Conservation (phyloP, 2,113 vertebrate species). For the Thunnus thynnus region DNA sequence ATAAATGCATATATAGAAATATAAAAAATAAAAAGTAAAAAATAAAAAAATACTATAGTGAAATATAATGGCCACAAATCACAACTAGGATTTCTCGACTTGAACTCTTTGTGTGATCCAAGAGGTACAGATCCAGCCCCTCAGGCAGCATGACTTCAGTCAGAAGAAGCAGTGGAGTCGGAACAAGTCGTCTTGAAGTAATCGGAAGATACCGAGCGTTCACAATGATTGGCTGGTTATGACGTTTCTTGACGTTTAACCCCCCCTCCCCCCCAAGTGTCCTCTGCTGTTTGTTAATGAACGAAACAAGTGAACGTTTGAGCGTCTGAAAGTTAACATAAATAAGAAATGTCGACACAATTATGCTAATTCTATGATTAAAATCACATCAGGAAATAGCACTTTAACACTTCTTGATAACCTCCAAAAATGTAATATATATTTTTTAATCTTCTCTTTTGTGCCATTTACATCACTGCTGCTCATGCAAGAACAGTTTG, state of each 20-base stretch:
- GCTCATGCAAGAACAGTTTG: constrained; percentile 23
- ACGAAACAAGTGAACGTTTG: constrained; percentile 18
- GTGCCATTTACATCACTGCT: constrained; percentile 31
- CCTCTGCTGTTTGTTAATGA: neutral
- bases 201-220: constrained; percentile 31
- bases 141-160: constrained; percentile 29
- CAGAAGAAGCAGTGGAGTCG: constrained; percentile 27
- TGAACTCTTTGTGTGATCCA: constrained; percentile 61
- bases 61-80: constrained; percentile 80
- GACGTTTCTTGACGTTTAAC: neutral
- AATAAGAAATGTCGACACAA: neutral
- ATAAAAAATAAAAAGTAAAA: constrained; percentile 84
- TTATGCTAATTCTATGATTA: neutral
- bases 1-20: constrained; percentile 87
- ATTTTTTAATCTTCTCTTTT: constrained; percentile 14
- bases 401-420: constrained; percentile 13
- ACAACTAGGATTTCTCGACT: constrained; percentile 64
- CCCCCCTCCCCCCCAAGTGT: neutral
- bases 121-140: constrained; percentile 46
- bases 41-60: constrained; percentile 84
- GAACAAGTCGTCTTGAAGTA: constrained; percentile 23
- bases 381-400: neutral
- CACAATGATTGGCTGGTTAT: constrained; percentile 56
- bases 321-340: constrained; percentile 15
- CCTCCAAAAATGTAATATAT: neutral